Percentiles rank a stretch among this genome's conserved stretches.
Evolutionary conservation across 2,797 vertebrate species (phyloP).

Genomic region (Agapornis canus): DNA sequence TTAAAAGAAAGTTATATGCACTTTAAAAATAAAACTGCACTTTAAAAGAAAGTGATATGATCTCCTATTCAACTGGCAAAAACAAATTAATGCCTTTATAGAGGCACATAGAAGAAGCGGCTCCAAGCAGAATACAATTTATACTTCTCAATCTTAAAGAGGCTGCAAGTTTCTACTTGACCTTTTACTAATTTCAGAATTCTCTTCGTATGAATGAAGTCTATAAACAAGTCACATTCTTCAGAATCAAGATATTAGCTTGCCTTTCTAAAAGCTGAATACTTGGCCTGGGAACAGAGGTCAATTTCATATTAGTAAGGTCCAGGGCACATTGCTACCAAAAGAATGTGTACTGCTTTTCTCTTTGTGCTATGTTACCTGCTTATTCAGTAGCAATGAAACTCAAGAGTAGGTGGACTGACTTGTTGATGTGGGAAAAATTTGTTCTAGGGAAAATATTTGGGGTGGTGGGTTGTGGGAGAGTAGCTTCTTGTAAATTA

Average conservation of each 20-base stretch:
- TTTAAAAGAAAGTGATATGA: neutral
- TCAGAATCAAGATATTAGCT: neutral
- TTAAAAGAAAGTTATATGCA: neutral
- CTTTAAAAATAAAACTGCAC: too few species aligned
- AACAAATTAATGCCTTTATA: neutral
- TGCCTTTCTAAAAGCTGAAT: neutral
- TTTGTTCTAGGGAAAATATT: neutral
- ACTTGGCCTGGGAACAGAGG: neutral
- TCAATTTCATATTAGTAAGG: neutral
- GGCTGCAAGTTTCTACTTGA: neutral
- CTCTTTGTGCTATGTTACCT: neutral
- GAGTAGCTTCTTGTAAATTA: neutral
- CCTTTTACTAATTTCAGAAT: neutral
- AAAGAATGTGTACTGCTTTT: neutral
- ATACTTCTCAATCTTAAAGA: neutral
- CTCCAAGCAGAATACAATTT: neutral
- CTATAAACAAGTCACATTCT: neutral
- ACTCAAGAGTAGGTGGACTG: neutral
- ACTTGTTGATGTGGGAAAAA: neutral
- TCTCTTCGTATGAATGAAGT: neutral
- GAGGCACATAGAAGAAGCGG: neutral
- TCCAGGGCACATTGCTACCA: neutral
- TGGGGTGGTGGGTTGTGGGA: neutral
- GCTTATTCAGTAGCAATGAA: neutral
- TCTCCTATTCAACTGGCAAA: neutral